Evolutionary conservation across 92 coral and sea anemone genomes (phyloP).

Genomic region (Paragorgia papillata): DNA sequence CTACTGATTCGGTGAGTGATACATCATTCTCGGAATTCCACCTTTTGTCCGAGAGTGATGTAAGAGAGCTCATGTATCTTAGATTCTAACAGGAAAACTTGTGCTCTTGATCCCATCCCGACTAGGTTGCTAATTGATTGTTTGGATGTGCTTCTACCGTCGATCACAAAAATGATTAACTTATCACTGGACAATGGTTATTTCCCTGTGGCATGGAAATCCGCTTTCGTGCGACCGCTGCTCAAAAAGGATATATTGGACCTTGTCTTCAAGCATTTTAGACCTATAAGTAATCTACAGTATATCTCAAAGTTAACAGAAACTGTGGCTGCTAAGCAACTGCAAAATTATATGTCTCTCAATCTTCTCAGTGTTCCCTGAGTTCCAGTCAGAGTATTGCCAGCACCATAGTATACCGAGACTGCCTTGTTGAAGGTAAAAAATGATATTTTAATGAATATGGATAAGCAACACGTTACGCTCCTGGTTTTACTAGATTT

Average conservation of each 20-base stretch:
- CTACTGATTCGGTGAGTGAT: not conserved
- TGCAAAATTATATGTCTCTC: no score
- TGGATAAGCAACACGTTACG: no score
- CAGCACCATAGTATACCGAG: no score
- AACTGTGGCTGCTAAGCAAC: slow-evolving; percentile 24
- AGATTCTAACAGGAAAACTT: no score
- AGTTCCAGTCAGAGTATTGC: no score
- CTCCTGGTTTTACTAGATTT: no score
- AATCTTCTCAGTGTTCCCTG: no score
- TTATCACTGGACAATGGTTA: not conserved
- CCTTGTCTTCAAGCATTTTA: slow-evolving; percentile 9
- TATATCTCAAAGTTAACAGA: slow-evolving; percentile 36
- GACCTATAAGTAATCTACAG: slow-evolving; percentile 12
- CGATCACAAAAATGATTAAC: slow-evolving; percentile 6
- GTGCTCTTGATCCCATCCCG: no score
- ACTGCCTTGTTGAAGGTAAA: no score
- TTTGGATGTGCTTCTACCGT: slow-evolving; percentile 6
- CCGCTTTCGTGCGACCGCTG: slow-evolving; percentile 1
- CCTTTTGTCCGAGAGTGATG: slow-evolving; percentile 9
- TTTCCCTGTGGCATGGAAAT: slow-evolving; percentile 19
- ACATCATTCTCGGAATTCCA: slow-evolving; percentile 31
- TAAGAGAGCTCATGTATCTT: not conserved
- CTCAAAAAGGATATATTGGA: slow-evolving; percentile 5
- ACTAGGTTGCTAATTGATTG: not conserved
- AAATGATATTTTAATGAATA: no score